Evolutionary conservation across 1,140 invertebrate genomes (phyloP).

Genomic region (Drosophila pruinosa): DNA sequence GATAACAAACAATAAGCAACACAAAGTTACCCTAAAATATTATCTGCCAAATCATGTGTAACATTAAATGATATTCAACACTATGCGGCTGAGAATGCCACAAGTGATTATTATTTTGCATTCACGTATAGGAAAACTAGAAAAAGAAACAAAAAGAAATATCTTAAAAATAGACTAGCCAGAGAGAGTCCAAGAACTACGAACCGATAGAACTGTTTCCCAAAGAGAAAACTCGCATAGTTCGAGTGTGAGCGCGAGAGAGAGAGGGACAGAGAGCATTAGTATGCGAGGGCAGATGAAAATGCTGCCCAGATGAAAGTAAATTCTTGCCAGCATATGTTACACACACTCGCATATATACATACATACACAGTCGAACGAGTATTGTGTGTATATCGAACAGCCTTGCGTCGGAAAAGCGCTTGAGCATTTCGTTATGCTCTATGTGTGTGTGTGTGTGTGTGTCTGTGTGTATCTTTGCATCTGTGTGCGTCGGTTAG

Average conservation of each 20-base stretch:
- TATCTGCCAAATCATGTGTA: slow-evolving; percentile 73
- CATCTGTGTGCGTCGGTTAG: slow-evolving; percentile 18
- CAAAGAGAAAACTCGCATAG: slow-evolving; percentile 1
- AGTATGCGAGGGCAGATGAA: slow-evolving; percentile 39
- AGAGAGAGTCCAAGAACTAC: slow-evolving; percentile 36
- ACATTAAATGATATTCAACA: slow-evolving; percentile 80
- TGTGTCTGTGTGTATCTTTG: neutral
- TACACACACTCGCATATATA: neutral
- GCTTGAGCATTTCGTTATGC: slow-evolving; percentile 48
- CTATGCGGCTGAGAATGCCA: slow-evolving; percentile 76
- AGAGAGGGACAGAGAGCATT: slow-evolving; percentile 20
- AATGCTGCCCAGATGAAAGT: slow-evolving; percentile 76
- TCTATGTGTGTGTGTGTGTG: slow-evolving; percentile 9
- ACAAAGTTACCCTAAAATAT: slow-evolving; percentile 47
- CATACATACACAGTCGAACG: neutral
- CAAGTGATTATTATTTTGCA: slow-evolving; percentile 79
- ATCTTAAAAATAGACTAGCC: slow-evolving; percentile 38
- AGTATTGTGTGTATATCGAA: slow-evolving; percentile 15
- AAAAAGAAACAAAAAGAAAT: slow-evolving; percentile 12
- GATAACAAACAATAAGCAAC: slow-evolving; percentile 21
- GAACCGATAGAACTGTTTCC: slow-evolving; percentile 9
- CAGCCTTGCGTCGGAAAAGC: slow-evolving; percentile 58
- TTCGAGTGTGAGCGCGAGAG: slow-evolving; percentile 30
- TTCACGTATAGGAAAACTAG: slow-evolving; percentile 36
- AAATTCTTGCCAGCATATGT: slow-evolving; percentile 61